Conservation (phyloP, 2,797 vertebrate genomes). For the Antennarius maculatus region DNA sequence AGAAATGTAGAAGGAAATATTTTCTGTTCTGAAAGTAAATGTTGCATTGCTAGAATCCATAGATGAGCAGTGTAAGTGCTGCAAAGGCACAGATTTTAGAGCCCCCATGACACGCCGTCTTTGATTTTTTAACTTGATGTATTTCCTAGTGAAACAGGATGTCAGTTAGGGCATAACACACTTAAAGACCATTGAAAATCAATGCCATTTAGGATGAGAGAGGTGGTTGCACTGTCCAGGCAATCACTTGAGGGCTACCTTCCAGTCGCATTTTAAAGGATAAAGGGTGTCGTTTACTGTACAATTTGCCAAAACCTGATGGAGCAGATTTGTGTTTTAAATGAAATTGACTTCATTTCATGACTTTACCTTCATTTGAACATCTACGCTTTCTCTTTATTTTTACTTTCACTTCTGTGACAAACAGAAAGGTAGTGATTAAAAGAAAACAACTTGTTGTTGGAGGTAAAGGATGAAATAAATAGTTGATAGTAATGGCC, state of each 20-base stretch:
- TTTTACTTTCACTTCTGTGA: not conserved
- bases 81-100: constrained; percentile 24
- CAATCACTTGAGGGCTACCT: not conserved
- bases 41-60: constrained; percentile 4
- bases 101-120: constrained; percentile 8
- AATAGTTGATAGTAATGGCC: too few species aligned
- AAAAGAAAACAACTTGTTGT: too few species aligned
- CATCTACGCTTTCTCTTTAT: not conserved
- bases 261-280: not conserved
- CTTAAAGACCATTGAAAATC: constrained; percentile 9
- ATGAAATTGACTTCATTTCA: not conserved
- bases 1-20: constrained; percentile 20
- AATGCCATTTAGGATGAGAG: not conserved
- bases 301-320: not conserved
- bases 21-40: constrained; percentile 16
- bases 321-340: too few species aligned
- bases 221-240: not conserved
- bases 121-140: constrained; percentile 28
- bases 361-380: too few species aligned
- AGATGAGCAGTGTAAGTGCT: constrained; percentile 14
- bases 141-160: constrained; percentile 37
- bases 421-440: too few species aligned
- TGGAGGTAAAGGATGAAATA: too few species aligned
- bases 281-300: not conserved
- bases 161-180: constrained; percentile 3